Evolutionary conservation across 2,797 vertebrate species (phyloP).

Genomic region (Myioborus miniatus): DNA sequence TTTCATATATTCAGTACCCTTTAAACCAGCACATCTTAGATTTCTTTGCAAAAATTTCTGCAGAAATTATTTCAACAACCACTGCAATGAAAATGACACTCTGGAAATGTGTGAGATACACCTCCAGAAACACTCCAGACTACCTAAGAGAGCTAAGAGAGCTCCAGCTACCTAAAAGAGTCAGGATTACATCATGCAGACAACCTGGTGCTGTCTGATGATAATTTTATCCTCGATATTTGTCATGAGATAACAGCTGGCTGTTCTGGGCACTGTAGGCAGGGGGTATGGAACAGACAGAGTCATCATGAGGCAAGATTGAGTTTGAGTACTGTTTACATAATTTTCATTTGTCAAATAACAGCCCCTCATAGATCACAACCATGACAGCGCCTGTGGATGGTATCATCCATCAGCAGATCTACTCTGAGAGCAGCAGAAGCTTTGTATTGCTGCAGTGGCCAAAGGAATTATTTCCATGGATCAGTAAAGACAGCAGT

Average conservation of each 20-base stretch:
- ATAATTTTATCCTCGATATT: conserved; percentile 18
- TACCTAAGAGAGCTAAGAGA: neutral
- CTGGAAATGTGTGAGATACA: neutral
- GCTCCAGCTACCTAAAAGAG: neutral
- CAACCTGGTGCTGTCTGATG: conserved; percentile 19
- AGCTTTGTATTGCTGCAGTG: neutral
- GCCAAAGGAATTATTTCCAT: conserved; percentile 25
- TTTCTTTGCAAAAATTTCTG: neutral
- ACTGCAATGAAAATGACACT: neutral
- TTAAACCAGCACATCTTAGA: neutral
- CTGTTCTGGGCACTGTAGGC: neutral
- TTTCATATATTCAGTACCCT: neutral
- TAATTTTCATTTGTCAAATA: conserved; percentile 62
- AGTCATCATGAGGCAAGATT: conserved; percentile 36
- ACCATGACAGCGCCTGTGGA: conserved; percentile 2
- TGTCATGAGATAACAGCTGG: conserved; percentile 49
- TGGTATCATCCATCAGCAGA: conserved; percentile 54
- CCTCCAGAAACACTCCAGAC: neutral
- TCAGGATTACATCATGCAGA: conserved; percentile 7
- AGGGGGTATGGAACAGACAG: conserved; percentile 27
- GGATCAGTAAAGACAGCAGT: conserved; percentile 20
- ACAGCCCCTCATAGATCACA: conserved; percentile 50
- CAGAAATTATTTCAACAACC: neutral
- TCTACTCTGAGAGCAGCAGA: conserved; percentile 21
- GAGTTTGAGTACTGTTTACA: conserved; percentile 53